Conservation (phyloP, 2,797 vertebrate species). For the Pseudomugil tenellus region DNA sequence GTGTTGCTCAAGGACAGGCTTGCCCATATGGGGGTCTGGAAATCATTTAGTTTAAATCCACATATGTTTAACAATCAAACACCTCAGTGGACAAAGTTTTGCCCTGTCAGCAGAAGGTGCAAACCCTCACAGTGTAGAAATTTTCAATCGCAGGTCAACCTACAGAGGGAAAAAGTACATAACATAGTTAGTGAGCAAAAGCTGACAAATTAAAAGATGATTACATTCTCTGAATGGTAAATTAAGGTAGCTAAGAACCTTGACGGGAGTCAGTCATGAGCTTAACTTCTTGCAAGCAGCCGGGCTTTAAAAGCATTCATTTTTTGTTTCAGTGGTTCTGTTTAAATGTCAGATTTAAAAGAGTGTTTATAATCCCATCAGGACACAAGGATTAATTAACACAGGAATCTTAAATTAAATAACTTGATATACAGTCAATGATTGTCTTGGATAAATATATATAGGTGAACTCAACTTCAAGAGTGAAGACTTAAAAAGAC, state of each 20-base stretch:
- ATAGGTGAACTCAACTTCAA: conserved; percentile 1
- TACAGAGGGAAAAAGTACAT: neutral
- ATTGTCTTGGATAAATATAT: neutral
- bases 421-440: too few relatives aligned
- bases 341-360: conserved; percentile 29
- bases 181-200: conserved; percentile 32
- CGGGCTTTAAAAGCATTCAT: conserved; percentile 24
- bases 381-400: conserved; percentile 19
- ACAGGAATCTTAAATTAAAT: conserved; percentile 17
- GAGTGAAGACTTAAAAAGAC: conserved; percentile 10
- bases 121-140: conserved; percentile 13
- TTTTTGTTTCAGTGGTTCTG: conserved; percentile 9
- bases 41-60: conserved; percentile 29
- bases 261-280: conserved; percentile 28
- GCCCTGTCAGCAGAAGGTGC: conserved; percentile 23
- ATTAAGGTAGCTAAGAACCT: conserved; percentile 11
- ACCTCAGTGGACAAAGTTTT: conserved; percentile 14
- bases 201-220: conserved; percentile 52
- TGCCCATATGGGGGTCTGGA: conserved; percentile 20
- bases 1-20: conserved; percentile 34
- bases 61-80: conserved; percentile 43
- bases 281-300: conserved; percentile 34
- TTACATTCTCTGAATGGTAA: conserved; percentile 33
- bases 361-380: conserved; percentile 5
- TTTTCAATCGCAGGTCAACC: conserved; percentile 23